Evolutionary conservation across 1,140 invertebrate species (phyloP).

Genomic region (Brachionus plicatilis): DNA sequence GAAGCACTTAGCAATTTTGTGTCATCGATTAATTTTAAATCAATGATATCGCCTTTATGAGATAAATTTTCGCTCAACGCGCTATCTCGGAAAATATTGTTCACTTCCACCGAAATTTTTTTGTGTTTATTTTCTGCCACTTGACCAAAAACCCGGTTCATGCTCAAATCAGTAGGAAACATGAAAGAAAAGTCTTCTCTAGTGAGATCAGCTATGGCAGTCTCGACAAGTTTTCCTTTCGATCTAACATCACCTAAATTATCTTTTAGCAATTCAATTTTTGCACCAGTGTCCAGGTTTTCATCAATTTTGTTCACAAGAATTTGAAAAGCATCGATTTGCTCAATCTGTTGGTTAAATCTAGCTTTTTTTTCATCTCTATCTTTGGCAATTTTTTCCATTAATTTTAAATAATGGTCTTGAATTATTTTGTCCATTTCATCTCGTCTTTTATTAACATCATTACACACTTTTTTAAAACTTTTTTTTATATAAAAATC

Average conservation of each 20-base stretch:
- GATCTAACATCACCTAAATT: background rate
- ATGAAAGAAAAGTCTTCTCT: background rate
- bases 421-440: background rate
- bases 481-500: background rate
- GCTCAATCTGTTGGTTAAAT: background rate
- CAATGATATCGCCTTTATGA: background rate
- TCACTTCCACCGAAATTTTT: background rate
- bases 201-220: background rate
- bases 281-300: background rate
- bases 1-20: background rate
- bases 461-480: background rate
- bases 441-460: background rate
- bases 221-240: background rate
- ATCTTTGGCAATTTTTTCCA: background rate
- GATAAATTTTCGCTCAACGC: background rate
- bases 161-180: background rate
- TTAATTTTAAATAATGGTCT: background rate
- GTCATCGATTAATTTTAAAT: background rate
- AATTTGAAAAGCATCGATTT: background rate
- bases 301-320: background rate
- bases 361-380: background rate
- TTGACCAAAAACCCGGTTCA: background rate
- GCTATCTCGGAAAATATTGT: background rate
- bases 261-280: background rate
- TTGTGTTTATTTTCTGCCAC: background rate